Conservation (phyloP, 2,888 invertebrate genomes). For the Notodromas monacha region DNA sequence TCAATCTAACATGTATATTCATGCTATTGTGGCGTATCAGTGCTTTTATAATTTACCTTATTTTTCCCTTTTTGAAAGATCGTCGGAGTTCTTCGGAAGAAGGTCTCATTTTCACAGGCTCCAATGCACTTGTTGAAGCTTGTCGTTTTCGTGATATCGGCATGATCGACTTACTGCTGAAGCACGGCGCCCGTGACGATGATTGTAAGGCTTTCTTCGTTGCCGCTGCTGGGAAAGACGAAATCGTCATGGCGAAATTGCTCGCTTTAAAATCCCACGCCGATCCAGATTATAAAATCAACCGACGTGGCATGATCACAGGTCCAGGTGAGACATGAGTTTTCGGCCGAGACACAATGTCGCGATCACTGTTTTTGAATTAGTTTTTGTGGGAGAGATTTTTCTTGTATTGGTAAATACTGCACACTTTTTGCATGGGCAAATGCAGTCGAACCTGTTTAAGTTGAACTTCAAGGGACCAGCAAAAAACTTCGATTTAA, state of each 20-base stretch:
- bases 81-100: constrained; percentile 10
- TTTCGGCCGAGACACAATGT: too few relatives aligned
- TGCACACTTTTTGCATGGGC: too few relatives aligned
- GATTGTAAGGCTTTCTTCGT: constrained; percentile 44
- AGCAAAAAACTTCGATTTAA: too few relatives aligned
- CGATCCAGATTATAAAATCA: constrained; percentile 70
- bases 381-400: too few relatives aligned
- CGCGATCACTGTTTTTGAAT: too few relatives aligned
- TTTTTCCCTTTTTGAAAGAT: constrained; percentile 5
- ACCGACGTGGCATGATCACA: constrained; percentile 23
- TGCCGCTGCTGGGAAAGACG: constrained; percentile 36
- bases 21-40: constrained; percentile 2
- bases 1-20: too few relatives aligned
- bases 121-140: constrained; percentile 31
- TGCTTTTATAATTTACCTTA: constrained; percentile 7
- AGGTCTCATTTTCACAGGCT: constrained; percentile 11
- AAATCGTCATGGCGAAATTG: constrained; percentile 37
- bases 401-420: too few relatives aligned
- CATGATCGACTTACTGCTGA: constrained; percentile 39
- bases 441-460: too few relatives aligned
- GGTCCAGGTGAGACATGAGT: too few relatives aligned
- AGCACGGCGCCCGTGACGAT: constrained; percentile 54
- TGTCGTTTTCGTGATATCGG: constrained; percentile 29
- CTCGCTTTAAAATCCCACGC: constrained; percentile 56
- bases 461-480: too few relatives aligned